Percentiles rank a stretch among this genome's conserved stretches.
phyloP scores from a whole-genome alignment of 1,140 invertebrate genomes.

The Tetragonula clypearis region DNA sequence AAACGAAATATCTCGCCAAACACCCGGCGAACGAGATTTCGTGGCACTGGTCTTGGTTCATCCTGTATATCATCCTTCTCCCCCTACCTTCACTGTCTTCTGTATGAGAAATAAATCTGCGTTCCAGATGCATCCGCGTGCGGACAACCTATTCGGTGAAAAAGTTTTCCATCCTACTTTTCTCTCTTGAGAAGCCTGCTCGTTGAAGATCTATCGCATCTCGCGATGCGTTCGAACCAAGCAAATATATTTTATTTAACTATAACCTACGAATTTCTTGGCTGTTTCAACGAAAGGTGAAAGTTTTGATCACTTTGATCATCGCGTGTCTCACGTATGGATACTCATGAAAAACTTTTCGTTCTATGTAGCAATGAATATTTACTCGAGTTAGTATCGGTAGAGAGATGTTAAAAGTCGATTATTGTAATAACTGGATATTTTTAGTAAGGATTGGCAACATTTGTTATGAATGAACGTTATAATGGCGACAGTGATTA shows the following conservation, averaged over 20 bases:
- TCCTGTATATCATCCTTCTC: neutral
- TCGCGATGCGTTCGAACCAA: neutral
- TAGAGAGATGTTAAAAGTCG: no score
- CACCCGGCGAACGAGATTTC: neutral
- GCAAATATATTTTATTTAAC: constrained; percentile 1
- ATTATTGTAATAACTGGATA: no score
- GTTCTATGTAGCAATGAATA: neutral
- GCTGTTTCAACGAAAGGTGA: neutral
- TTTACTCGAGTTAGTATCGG: neutral
- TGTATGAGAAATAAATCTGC: constrained; percentile 38
- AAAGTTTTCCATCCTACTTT: constrained; percentile 15
- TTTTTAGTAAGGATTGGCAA: no score
- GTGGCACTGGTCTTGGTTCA: neutral
- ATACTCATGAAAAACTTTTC: neutral
- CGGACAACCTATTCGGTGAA: neutral
- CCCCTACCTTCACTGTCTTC: no score
- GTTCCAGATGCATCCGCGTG: constrained; percentile 26
- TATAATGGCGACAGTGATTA: no score
- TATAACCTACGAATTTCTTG: neutral
- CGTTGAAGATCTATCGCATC: neutral
- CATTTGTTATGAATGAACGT: no score
- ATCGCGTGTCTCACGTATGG: no score
- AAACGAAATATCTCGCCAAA: constrained; percentile 1
- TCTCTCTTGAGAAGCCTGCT: constrained; percentile 15
- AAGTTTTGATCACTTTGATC: constrained; percentile 7